Base-by-base conservation (phyloP, 2,797 vertebrate species). In the Melanotaenia nigrans region DNA sequence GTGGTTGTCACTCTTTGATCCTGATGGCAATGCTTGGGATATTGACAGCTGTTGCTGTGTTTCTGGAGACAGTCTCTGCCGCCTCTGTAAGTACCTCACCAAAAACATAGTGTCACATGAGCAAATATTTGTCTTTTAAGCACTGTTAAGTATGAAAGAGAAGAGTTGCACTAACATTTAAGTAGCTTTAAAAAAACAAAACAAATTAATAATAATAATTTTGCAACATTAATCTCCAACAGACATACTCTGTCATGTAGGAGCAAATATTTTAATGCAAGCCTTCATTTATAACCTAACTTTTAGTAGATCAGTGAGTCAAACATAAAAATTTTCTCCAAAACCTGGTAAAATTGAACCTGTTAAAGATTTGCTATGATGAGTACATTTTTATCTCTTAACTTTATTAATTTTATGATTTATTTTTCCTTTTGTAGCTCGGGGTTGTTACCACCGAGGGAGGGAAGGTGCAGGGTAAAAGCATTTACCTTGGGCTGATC, bases 391-490 rank as follows among this genome's bases (percentile, higher is more conserved):
- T 42, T 14, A 42, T 42, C 16, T 42, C 14, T 16, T 18, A 42
- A 42, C 14, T 18, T 42, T 5, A 16, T 42, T 45, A 1, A 45
- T 45, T 20, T 14, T 20, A 2, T 20, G 18, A 6, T 57, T 10
- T 14, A 18, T 35, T 14, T 35, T 5, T 35, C 20, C 10, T 24
- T n/a, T 18, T 32, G 18, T 0, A 99, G 98, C 90, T 99, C 58
- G 96, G 97, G 0, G 82, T 92, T 0, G 97, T 99, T 65, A 14
- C 70, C 84, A 98, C 97, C 0, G 97, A 99, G 83, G 96, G 96
- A 0, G 98, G 98, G 32, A 93, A 94, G 77, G 96, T 99, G 65
- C 28, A 97, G 88, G 98, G 97, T 0, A 20, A 93, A 32, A 97
- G 68, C 71, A 93, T 96, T 77, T 88, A 56, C 12, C 77, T 96